Conservation (phyloP, 2,888 invertebrate species). For the Rambutsinella grinnellia region DNA sequence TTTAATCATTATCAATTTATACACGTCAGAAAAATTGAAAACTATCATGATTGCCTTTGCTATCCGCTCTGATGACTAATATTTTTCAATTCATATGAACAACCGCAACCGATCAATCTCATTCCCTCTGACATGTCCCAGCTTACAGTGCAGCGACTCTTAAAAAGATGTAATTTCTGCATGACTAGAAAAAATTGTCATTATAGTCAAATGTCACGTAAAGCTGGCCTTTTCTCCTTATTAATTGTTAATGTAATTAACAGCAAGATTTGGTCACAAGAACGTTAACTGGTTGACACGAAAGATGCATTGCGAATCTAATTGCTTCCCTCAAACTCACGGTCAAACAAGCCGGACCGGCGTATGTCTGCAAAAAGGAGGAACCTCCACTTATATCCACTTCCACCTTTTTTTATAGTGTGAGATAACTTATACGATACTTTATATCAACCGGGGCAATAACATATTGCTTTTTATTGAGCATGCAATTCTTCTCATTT, state of each 20-base stretch:
- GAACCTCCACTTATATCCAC: too few species aligned
- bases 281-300: too few species aligned
- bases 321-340: too few species aligned
- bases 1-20: too few species aligned
- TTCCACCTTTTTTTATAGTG: too few species aligned
- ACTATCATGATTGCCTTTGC: too few species aligned
- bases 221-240: neutral
- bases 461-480: neutral
- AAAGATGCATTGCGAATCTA: too few species aligned
- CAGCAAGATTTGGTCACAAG: constrained; percentile 22
- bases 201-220: neutral
- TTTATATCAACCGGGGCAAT: neutral
- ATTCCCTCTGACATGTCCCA: constrained; percentile 9
- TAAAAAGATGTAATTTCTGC: too few species aligned
- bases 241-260: constrained; percentile 41
- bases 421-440: too few species aligned
- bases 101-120: constrained; percentile 31
- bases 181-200: neutral
- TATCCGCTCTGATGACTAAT: too few species aligned
- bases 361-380: too few species aligned
- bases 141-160: constrained; percentile 2
- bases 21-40: constrained; percentile 30
- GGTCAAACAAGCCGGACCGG: too few species aligned
- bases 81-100: constrained; percentile 42
- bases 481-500: neutral